Conservation (phyloP, 2,797 vertebrate genomes). For the Hylomyscus alleni region DNA sequence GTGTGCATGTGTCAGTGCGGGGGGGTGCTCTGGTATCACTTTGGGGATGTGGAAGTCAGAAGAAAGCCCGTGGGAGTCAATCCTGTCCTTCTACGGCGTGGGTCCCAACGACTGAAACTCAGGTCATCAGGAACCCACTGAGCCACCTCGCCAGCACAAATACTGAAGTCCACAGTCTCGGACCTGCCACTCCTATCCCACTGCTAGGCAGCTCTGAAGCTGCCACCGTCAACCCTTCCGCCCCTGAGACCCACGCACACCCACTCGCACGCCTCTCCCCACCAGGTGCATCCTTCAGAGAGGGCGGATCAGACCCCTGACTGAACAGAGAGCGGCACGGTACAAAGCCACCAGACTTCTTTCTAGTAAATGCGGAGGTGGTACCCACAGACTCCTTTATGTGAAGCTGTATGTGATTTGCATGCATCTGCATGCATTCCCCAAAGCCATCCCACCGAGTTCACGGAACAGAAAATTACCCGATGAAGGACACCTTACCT, state of each 20-base stretch:
- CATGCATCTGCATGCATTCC: constrained; percentile 70
- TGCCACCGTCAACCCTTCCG: neutral
- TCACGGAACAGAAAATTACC: constrained; percentile 22
- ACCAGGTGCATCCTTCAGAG: constrained; percentile 60
- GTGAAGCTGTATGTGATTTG: constrained; percentile 55
- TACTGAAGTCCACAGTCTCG: neutral
- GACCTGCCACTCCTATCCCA: neutral
- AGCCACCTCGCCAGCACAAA: neutral
- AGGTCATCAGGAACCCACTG: neutral
- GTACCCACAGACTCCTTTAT: constrained; percentile 48
- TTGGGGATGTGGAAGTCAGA: neutral
- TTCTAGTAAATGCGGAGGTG: constrained; percentile 64
- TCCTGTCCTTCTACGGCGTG: neutral
- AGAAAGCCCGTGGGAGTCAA: neutral
- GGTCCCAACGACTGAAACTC: neutral
- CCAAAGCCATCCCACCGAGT: neutral
- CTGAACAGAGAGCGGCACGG: neutral
- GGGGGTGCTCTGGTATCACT: neutral
- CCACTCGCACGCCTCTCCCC: accelerated
- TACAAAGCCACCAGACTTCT: constrained; percentile 44
- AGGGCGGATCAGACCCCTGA: neutral
- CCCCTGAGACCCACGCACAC: accelerated
- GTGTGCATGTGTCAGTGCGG: neutral
- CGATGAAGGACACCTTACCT: neutral
- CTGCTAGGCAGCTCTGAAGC: too few relatives aligned